A percentile compares a stretch with the other conserved stretches of the same genome.
These are phyloP conservation scores for Rhynchomys soricoides DNA, from an alignment of 2,113 vertebrate species.

Conservation along the genomic window DNA sequence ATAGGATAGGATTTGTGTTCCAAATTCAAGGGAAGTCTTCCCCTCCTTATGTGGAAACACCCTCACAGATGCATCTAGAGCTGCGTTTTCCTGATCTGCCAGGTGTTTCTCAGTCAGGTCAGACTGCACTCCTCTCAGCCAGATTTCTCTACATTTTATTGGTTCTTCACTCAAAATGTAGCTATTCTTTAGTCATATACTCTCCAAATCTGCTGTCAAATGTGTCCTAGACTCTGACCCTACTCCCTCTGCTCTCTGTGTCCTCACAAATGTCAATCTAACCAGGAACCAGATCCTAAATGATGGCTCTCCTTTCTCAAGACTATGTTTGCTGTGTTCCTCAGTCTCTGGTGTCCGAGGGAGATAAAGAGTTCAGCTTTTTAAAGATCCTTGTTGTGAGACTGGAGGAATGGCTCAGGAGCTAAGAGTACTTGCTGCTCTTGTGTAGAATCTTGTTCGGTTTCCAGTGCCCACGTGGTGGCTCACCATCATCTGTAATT, in stretches of 20 bases:
- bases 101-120: background rate
- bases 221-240: background rate
- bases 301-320: background rate
- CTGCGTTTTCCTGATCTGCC: background rate
- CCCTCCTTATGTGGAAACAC: background rate
- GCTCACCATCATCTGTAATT: background rate
- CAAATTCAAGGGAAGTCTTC: background rate
- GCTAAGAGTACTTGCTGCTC: background rate
- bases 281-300: background rate
- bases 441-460: background rate
- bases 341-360: background rate
- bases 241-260: background rate
- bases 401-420: background rate
- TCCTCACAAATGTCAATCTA: background rate
- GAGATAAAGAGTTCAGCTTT: background rate
- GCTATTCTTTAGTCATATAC: background rate
- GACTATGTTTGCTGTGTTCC: background rate
- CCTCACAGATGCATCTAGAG: too few relatives aligned
- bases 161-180: background rate
- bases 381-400: background rate
- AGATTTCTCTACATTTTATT: background rate
- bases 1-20: background rate
- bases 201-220: background rate
- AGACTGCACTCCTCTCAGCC: background rate
- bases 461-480: background rate